Base-by-base conservation (phyloP, 2,797 vertebrate genomes). In the Pygocentrus nattereri region DNA sequence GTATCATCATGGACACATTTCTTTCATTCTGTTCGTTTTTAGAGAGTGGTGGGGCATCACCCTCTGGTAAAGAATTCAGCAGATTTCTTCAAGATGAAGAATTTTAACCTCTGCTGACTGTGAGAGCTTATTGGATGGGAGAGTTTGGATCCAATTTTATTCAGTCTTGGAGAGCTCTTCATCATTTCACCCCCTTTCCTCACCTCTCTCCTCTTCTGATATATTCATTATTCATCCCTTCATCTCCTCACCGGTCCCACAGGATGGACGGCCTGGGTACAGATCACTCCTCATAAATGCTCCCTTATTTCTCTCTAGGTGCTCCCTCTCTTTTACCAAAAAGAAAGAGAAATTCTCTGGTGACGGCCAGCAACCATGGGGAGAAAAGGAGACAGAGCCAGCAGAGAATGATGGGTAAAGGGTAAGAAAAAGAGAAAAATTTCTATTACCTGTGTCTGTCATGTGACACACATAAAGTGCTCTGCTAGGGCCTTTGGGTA, bases 181-280 rank as follows among this genome's bases (percentile, higher is more conserved):
- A 78, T 84, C 67, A 81, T 85, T 78, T 78, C 77, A 56, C 76
- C 58, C 64, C 70, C 84, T 85, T 78, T 78, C 38, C 62, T 75
- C 76, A 59, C 68, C 86, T 84, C 86, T 84, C 76, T 77, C 59
- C 69, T 84, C 58, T 75, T 84, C 74, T 90, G 80, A 90, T 90
- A 90, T 91, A 92, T 91, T 92, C 88, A 93, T 86, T 87, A 85
- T 83, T 85, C 85, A 88, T 90, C 88, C 82, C 85, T 87, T 91
- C 87, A 88, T 91, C 85, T 85, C 85, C 74, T 87, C 83, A 76
- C 67, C 82, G 73, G 80, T 89, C 90, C 84, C 90, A 77, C 78
- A 87, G 85, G 89, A 89, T 54, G 34, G 76, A 83, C 54, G 50
- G 59, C 54, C 81, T 82, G 90, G 83, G 87, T 88, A 90, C 91